Percentiles rank a stretch among this genome's conserved stretches.
These are phyloP conservation scores for Hydropsyche tenuis DNA, from an alignment of 1,140 invertebrate genomes.

Conservation along the genomic window DNA sequence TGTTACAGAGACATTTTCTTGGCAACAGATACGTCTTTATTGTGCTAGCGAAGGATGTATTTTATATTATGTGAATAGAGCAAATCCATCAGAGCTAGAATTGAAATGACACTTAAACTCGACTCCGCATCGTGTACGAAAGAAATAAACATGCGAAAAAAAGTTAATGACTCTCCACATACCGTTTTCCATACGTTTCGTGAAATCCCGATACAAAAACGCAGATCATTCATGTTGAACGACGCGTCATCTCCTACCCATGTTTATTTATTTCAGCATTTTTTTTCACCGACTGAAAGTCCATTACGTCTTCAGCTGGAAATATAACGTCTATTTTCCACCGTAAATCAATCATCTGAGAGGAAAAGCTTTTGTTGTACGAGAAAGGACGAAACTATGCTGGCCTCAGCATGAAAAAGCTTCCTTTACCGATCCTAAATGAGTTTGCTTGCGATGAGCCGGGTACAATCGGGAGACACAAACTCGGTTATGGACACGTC, in stretches of 20 bases:
- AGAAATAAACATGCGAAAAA: neutral
- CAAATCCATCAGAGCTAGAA: constrained; percentile 14
- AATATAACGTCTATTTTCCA: constrained; percentile 28
- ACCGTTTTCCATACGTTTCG: constrained; percentile 6
- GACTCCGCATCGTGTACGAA: neutral
- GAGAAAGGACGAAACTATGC: constrained; percentile 9
- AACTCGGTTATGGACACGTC: constrained; percentile 35
- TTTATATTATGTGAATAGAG: constrained; percentile 11
- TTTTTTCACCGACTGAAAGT: neutral
- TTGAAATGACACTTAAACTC: constrained; percentile 20
- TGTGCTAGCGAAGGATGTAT: neutral
- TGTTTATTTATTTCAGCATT: neutral
- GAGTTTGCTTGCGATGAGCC: constrained; percentile 37
- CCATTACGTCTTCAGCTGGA: constrained; percentile 11
- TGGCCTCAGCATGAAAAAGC: constrained; percentile 24
- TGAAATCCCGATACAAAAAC: neutral
- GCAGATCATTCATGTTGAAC: constrained; percentile 19
- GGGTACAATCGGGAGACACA: constrained; percentile 36
- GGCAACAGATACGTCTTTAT: constrained; percentile 6
- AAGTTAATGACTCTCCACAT: constrained; percentile 11
- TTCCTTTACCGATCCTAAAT: constrained; percentile 33
- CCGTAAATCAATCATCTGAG: constrained; percentile 38
- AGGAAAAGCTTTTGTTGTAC: constrained; percentile 33
- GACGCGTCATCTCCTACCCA: neutral
- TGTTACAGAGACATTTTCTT: constrained; percentile 22